Evolutionary conservation across 2,113 vertebrate species (phyloP).

Genomic region (Alouatta palliata): DNA sequence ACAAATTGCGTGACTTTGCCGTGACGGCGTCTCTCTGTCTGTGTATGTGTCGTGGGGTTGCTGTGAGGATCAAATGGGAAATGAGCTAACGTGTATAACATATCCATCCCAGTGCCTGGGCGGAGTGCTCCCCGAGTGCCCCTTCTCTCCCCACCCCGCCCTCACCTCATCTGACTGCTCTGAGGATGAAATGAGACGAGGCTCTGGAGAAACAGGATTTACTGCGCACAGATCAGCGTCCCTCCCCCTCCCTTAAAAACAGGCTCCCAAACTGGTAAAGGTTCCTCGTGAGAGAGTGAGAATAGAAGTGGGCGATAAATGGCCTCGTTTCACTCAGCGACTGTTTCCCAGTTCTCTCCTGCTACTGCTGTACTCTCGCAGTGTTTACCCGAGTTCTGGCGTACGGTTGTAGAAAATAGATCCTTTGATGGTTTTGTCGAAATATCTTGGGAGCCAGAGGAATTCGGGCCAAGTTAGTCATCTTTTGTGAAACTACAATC

Average conservation of each 20-base stretch:
- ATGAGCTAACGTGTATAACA: neutral
- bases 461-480: neutral
- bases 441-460: constrained; percentile 39
- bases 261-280: neutral
- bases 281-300: neutral
- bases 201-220: neutral
- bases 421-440: constrained; percentile 56
- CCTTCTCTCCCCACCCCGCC: neutral
- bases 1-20: neutral
- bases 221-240: neutral
- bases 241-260: neutral
- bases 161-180: neutral
- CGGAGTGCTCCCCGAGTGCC: neutral
- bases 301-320: neutral
- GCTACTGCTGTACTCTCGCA: neutral
- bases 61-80: neutral
- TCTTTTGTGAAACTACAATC: neutral
- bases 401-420: neutral
- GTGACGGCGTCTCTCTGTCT: neutral
- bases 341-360: neutral
- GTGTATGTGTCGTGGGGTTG: neutral
- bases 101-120: neutral
- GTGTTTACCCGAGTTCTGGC: neutral
- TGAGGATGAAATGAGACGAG: neutral
- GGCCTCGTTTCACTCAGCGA: neutral